A percentile compares a stretch with the other conserved stretches of the same genome.
phyloP scores from a whole-genome alignment of 2,888 invertebrate species.

The Phengaris alcon region DNA sequence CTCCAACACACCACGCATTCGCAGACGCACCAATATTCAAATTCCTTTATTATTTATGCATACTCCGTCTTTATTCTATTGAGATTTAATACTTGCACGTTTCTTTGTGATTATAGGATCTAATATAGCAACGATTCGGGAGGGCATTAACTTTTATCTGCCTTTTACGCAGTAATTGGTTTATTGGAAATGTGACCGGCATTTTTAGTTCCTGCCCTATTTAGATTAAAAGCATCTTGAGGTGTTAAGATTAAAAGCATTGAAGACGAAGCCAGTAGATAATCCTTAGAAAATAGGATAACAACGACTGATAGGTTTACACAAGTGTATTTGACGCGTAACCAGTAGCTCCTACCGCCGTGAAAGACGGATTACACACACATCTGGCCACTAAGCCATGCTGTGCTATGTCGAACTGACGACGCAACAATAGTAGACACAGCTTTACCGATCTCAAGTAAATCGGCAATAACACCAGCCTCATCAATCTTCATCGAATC shows the following conservation, averaged over 20 bases:
- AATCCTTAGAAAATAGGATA: background rate
- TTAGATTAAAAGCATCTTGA: conserved; percentile 6
- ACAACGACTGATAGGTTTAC: conserved; percentile 5
- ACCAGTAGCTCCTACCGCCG: background rate
- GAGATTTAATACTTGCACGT: conserved; percentile 29
- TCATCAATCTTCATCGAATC: conserved; percentile 18
- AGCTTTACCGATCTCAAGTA: background rate
- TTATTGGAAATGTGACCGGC: conserved; percentile 15
- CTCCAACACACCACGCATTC: conserved; percentile 66
- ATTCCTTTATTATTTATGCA: conserved; percentile 64
- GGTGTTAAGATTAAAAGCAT: conserved; percentile 5
- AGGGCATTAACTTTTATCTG: conserved; percentile 23
- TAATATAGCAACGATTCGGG: conserved; percentile 24
- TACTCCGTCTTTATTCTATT: conserved; percentile 45
- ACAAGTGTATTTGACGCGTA: conserved; percentile 5
- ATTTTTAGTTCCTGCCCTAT: background rate
- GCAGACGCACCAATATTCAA: conserved; percentile 62
- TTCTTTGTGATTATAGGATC: conserved; percentile 29
- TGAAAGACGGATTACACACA: conserved; percentile 11
- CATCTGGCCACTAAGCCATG: conserved; percentile 8
- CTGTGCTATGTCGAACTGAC: background rate
- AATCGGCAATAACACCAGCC: background rate
- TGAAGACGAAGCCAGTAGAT: background rate
- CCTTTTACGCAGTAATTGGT: conserved; percentile 15
- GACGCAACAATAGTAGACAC: conserved; percentile 1